Base-by-base conservation (phyloP, 2,113 vertebrate species). In the Ornithorhynchus anatinus region DNA sequence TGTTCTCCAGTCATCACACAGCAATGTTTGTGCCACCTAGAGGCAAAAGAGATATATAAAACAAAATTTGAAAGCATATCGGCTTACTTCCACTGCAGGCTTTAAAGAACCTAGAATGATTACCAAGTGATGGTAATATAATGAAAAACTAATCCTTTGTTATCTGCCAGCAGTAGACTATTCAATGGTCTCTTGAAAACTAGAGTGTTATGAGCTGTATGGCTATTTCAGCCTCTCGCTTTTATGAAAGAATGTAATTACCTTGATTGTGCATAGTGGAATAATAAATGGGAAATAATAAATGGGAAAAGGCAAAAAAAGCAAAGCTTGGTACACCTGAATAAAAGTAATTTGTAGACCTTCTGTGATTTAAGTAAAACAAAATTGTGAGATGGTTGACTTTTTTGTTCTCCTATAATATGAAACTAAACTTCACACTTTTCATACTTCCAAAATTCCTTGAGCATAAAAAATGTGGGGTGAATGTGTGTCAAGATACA, bases 81-180 rank as follows among this genome's bases (percentile, higher is more conserved):
- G 6, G 45, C 15, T 8, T 45, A 7, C 67, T 81, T 67, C 43
- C 40, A 52, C 64, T 64, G 10, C 1, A 61, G 33, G 2, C 15
- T 61, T 43, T 82, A 11, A 0, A 1, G 53, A 36, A 27, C 37
- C 17, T 8, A 6, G 20, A 25, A 20, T 44, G 36, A n/a, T n/a
- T n/a, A 53, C 4, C 35, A 13, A 32, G 20, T 62, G 37, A 62
- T 36, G 54, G 2, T 8, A 69, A 68, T 4, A 12, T 51, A 56
- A 63, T 57, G 6, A 70, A 67, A 68, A 67, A 75, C 23, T 23
- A 37, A 47, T 10, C 45, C 15, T 68, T 38, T 72, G 23, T 52
- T 63, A 65, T 64, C 29, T 31, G 7, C 31, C 1, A 17, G 13
- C 27, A 39, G 44, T 31, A 56, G 10, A 40, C 43, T 23, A 4